These are phyloP conservation scores for Aromia moschata DNA, from an alignment of 2,888 invertebrate species.

Conservation along the genomic window DNA sequence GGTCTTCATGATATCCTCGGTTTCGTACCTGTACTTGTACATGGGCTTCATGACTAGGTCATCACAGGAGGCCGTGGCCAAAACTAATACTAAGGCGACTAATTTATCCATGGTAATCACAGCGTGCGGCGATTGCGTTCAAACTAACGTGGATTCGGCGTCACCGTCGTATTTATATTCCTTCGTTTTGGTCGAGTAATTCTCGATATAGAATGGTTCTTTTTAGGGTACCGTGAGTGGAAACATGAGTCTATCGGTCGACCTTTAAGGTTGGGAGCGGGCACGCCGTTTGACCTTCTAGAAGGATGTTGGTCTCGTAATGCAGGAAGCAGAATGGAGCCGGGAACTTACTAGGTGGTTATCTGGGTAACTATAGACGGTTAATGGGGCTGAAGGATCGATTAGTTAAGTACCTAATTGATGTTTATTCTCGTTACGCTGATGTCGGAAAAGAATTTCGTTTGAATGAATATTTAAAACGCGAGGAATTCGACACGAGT, in stretches of 20 bases:
- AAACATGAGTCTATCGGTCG: not conserved
- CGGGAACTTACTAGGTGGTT: not conserved
- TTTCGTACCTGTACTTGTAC: slow-evolving; percentile 58
- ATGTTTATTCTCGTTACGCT: too few species aligned
- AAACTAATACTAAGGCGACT: not conserved
- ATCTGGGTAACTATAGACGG: slow-evolving; percentile 1
- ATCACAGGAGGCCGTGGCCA: slow-evolving; percentile 20
- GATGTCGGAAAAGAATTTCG: too few species aligned
- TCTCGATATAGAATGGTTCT: slow-evolving; percentile 23
- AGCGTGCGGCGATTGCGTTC: not conserved
- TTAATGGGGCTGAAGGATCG: too few species aligned
- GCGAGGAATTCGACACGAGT: too few species aligned
- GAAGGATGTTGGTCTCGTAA: slow-evolving; percentile 13
- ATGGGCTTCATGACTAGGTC: slow-evolving; percentile 43
- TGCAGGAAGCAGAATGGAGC: slow-evolving; percentile 11
- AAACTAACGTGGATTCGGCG: slow-evolving; percentile 26
- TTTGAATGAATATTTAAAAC: too few species aligned
- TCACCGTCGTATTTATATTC: slow-evolving; percentile 43
- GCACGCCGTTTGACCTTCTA: not conserved
- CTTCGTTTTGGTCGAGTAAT: slow-evolving; percentile 42
- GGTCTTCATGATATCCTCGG: slow-evolving; percentile 60
- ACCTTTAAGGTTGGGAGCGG: slow-evolving; percentile 21
- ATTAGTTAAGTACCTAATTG: too few species aligned
- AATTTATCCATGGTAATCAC: slow-evolving; percentile 1
- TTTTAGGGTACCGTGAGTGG: slow-evolving; percentile 3